Base-by-base conservation (phyloP, 1,140 invertebrate species). In the Cataglyphis hispanica region DNA sequence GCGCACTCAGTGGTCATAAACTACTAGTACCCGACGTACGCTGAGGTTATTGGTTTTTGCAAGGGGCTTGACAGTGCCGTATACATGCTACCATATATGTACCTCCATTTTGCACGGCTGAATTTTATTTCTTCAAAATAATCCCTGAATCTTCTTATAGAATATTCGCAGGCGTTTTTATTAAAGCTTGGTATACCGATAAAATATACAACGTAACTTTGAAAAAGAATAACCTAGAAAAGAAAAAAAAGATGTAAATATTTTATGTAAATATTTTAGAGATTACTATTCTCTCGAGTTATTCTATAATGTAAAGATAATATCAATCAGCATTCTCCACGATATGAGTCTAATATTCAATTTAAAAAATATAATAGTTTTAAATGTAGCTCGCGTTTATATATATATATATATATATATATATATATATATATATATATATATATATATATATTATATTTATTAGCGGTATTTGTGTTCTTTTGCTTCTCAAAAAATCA, bases 21-120 rank as follows among this genome's bases (percentile, higher is more conserved):
- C 76, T 80, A 80, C 76, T 80, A 31, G 76, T 80, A 69, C 66
- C 76, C 88, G 83, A 87, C 88, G 89, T 89, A 85, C 72, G 81
- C 80, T 87, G 86, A 90, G 88, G 89, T 90, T 90, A 90, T 90
- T 90, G 89, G 89, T 90, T 91, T 90, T 90, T 86, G 76, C 89
- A 70, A 90, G 84, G 78, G 61, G 63, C 74, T 63, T 76, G 66
- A 89, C 85, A 87, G 67, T 84, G 75, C 75, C 63, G 86, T 81
- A 72, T 72, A 81, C 67, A 61, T 37, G 67, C 27, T 25, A 8
- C 53, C 13, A 13, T 60, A 27, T 16, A 34, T 81, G 53, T 67
- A 80, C 22, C 37, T 83, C 6, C 19, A 74, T n/a, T 8, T 83
- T 37, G 25, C 25, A 46, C 40, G 22, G n/a, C 16, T 37, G 27